Percentiles rank a stretch among this genome's conserved stretches.
Conservation (phyloP, 1,140 invertebrate genomes). For the Calephelis nemesis region DNA sequence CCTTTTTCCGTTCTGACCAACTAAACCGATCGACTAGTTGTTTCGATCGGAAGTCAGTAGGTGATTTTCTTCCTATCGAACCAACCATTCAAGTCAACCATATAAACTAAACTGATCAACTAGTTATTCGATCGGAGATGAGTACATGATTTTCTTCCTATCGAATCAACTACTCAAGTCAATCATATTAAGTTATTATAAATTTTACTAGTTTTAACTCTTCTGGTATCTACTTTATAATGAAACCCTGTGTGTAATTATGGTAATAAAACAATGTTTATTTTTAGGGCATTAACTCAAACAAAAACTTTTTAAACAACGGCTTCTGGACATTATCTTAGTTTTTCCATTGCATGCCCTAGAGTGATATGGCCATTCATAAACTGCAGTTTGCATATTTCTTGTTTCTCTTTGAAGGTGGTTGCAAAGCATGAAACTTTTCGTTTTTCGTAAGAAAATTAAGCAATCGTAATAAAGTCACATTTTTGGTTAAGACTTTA, state of each 20-base stretch:
- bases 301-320: neutral
- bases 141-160: slow-evolving; percentile 1
- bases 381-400: neutral
- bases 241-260: neutral
- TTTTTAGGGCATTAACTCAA: slow-evolving; percentile 1
- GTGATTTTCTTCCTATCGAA: slow-evolving; percentile 1
- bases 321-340: neutral
- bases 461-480: neutral
- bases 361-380: neutral
- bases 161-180: slow-evolving; percentile 1
- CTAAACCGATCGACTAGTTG: neutral
- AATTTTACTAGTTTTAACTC: neutral
- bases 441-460: slow-evolving; percentile 1
- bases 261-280: slow-evolving; percentile 2
- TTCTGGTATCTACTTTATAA: slow-evolving; percentile 2
- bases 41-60: neutral
- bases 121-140: neutral
- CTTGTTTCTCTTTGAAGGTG: neutral
- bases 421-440: slow-evolving; percentile 2
- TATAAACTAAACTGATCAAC: slow-evolving; percentile 2
- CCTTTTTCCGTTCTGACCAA: neutral
- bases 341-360: neutral
- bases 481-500: neutral
- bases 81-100: neutral
- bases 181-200: slow-evolving; percentile 3